Percentiles rank a stretch among this genome's conserved stretches.
Conservation (phyloP, 2,888 invertebrate genomes). For the Cordilura impudica region DNA sequence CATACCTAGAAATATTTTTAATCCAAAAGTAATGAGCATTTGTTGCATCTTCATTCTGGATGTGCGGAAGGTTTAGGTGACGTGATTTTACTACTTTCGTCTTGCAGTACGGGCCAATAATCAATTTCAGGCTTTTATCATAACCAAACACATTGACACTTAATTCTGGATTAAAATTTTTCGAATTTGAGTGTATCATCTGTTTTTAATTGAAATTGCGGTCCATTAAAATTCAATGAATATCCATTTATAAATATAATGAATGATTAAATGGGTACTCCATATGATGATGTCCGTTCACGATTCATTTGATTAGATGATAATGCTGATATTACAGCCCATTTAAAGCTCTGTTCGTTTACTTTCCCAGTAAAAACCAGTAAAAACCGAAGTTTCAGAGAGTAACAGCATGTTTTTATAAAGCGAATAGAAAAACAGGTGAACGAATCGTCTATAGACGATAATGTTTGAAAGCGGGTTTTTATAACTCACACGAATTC, state of each 20-base stretch:
- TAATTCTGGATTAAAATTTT: constrained; percentile 16
- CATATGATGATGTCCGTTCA: no score
- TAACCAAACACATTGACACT: constrained; percentile 37
- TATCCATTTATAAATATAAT: not conserved
- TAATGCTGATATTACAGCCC: no score
- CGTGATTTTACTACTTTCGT: not conserved
- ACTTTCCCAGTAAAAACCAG: no score
- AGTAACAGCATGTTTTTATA: no score
- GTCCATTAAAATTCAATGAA: not conserved
- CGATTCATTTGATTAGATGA: no score
- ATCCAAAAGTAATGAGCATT: constrained; percentile 20
- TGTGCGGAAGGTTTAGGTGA: constrained; percentile 9
- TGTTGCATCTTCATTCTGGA: not conserved
- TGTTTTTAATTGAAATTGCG: constrained; percentile 3
- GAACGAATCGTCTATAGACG: no score
- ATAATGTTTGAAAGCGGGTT: no score
- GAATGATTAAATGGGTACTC: no score
- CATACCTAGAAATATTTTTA: constrained; percentile 16
- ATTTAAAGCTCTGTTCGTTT: no score
- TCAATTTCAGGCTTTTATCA: not conserved
- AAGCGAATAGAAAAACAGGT: no score
- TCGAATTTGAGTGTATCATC: constrained; percentile 12
- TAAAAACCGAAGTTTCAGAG: no score
- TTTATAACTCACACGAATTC: no score
- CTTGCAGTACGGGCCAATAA: constrained; percentile 28